Percentiles rank a stretch among this genome's conserved stretches.
These are phyloP conservation scores for Bryconaethiops microstoma DNA, from an alignment of 2,797 vertebrate species.

Conservation along the genomic window DNA sequence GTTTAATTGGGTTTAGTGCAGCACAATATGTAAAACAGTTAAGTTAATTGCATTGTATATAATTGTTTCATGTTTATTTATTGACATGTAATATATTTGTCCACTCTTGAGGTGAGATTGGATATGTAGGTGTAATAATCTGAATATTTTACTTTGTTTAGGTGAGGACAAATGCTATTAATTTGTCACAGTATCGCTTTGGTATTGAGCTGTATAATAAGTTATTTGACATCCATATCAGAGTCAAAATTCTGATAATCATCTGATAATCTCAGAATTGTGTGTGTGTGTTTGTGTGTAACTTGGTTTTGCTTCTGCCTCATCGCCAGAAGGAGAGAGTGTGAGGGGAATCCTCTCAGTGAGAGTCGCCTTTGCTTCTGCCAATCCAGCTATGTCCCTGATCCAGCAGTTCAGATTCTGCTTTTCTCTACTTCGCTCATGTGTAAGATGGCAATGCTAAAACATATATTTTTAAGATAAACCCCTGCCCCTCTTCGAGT, in stretches of 20 bases:
- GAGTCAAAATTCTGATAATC: background rate
- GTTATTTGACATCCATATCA: background rate
- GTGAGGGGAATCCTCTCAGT: conserved; percentile 25
- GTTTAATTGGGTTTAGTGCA: too few species aligned
- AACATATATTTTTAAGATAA: conserved; percentile 41
- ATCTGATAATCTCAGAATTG: background rate
- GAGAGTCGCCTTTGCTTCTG: conserved; percentile 28
- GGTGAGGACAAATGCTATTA: too few species aligned
- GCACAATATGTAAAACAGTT: too few species aligned
- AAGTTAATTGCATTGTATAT: too few species aligned
- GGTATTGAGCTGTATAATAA: background rate
- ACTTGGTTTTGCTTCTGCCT: conserved; percentile 11
- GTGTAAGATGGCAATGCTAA: conserved; percentile 23
- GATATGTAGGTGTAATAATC: background rate
- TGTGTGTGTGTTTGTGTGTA: background rate
- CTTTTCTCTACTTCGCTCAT: conserved; percentile 12
- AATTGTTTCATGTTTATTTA: too few species aligned
- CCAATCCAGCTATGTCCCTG: conserved; percentile 34
- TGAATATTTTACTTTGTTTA: background rate
- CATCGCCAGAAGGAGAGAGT: conserved; percentile 22
- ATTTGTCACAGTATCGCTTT: background rate
- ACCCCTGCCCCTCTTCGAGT: conserved; percentile 13
- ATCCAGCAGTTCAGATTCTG: conserved; percentile 40
- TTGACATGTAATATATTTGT: too few species aligned
- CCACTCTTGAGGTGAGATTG: too few species aligned